Evolutionary conservation across 2,113 vertebrate genomes (phyloP).

Genomic region (Etheostoma spectabile): DNA sequence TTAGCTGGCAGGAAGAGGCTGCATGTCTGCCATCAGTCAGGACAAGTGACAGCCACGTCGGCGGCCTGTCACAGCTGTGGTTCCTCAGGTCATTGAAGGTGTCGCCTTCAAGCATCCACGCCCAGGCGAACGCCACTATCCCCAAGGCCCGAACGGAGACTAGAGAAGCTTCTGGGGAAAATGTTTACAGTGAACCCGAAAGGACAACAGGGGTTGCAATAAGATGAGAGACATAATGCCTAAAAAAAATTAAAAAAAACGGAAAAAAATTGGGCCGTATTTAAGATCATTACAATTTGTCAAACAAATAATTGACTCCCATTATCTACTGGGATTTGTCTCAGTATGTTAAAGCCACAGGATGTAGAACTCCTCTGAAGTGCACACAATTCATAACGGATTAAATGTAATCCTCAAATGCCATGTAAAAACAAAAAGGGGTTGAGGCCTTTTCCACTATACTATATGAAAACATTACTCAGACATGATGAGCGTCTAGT

Average conservation of each 20-base stretch:
- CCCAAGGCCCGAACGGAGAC: background rate
- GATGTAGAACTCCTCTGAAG: background rate
- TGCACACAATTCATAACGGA: slow-evolving; percentile 3
- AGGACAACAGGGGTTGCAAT: background rate
- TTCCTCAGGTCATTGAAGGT: slow-evolving; percentile 68
- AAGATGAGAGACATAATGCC: background rate
- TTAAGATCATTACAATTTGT: background rate
- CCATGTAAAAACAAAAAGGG: background rate
- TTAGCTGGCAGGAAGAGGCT: slow-evolving; percentile 66
- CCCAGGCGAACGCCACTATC: slow-evolving; percentile 1
- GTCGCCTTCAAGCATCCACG: slow-evolving; percentile 18
- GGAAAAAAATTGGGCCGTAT: too few relatives aligned
- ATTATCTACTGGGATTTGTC: background rate
- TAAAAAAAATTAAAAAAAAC: background rate
- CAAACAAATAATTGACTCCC: background rate
- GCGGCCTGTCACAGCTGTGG: slow-evolving; percentile 73
- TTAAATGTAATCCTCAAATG: slow-evolving; percentile 33
- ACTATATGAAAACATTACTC: background rate
- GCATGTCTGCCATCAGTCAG: slow-evolving; percentile 76
- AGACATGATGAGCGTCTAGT: background rate
- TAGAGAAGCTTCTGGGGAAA: background rate
- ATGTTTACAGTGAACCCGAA: background rate
- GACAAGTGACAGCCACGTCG: slow-evolving; percentile 67
- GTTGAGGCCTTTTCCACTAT: background rate
- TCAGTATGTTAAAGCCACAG: background rate